Conservation (phyloP, 2,888 invertebrate species). For the Eupithecia subfuscata region DNA sequence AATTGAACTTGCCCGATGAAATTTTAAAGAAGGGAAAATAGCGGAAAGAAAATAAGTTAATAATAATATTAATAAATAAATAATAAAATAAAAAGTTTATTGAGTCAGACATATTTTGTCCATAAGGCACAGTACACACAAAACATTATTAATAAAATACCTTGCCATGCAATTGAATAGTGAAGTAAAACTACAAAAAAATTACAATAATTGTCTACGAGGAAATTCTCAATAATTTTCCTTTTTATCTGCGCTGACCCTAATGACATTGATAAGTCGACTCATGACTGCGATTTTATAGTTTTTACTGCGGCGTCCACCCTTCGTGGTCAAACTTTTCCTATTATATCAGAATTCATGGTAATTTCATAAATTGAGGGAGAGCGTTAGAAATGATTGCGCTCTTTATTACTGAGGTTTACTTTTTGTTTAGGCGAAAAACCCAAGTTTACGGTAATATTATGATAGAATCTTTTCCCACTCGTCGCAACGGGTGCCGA, state of each 20-base stretch:
- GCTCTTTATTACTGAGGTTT: conserved; percentile 47
- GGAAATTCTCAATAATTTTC: neutral
- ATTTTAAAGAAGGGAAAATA: neutral
- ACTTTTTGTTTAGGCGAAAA: conserved; percentile 41
- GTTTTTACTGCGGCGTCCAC: conserved; percentile 59
- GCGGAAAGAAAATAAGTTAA: neutral
- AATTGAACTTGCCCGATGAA: neutral
- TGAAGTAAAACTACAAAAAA: neutral
- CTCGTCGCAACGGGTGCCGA: too few relatives aligned
- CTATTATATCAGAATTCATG: conserved; percentile 68
- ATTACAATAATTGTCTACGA: neutral
- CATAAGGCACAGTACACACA: too few relatives aligned
- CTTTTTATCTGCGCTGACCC: conserved; percentile 26
- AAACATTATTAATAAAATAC: neutral
- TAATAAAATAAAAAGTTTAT: too few relatives aligned
- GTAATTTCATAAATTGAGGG: conserved; percentile 60
- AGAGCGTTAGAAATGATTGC: conserved; percentile 53
- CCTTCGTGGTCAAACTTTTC: conserved; percentile 65
- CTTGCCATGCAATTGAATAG: neutral
- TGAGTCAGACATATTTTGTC: too few relatives aligned
- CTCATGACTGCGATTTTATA: conserved; percentile 73
- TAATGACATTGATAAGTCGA: conserved; percentile 71
- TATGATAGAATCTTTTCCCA: too few relatives aligned
- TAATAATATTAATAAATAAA: neutral
- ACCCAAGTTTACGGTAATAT: neutral